Evolutionary conservation across 2,797 vertebrate genomes (phyloP).

Genomic region (Eutrigla gurnardus): DNA sequence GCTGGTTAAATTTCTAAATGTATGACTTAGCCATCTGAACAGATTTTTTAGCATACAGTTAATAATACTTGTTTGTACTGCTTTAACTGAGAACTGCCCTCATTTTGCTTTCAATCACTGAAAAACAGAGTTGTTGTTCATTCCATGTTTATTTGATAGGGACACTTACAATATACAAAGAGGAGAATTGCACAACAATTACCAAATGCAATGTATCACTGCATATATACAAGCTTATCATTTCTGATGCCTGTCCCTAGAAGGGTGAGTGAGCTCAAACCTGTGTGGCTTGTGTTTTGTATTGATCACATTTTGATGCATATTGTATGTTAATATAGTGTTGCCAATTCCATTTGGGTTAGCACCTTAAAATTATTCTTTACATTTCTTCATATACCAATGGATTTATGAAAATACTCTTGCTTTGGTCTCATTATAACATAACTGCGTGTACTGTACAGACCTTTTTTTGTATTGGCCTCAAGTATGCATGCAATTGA

Average conservation of each 20-base stretch:
- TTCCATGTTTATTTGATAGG: background rate
- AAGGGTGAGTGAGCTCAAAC: background rate
- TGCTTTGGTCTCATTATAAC: slow-evolving; percentile 10
- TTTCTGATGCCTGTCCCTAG: background rate
- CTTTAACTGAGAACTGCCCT: background rate
- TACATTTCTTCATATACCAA: slow-evolving; percentile 2
- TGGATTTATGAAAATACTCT: slow-evolving; percentile 9
- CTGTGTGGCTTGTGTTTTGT: background rate
- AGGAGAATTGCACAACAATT: background rate
- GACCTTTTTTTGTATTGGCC: slow-evolving; percentile 19
- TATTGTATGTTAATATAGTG: background rate
- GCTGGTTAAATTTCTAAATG: slow-evolving; percentile 31
- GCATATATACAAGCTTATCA: background rate
- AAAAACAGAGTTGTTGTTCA: background rate
- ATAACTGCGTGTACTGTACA: slow-evolving; percentile 6
- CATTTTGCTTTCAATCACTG: background rate
- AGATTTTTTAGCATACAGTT: slow-evolving; percentile 23
- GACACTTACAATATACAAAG: background rate
- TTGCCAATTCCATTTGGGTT: background rate
- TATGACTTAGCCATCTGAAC: slow-evolving; percentile 8
- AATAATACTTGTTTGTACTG: slow-evolving; percentile 1
- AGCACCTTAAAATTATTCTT: slow-evolving; percentile 3
- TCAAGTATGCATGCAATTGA: slow-evolving; percentile 14
- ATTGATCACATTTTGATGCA: background rate
- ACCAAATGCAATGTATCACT: background rate